A percentile compares a stretch with the other conserved stretches of the same genome.
Evolutionary conservation across 2,113 vertebrate genomes (phyloP).

Genomic region (Excalfactoria chinensis): DNA sequence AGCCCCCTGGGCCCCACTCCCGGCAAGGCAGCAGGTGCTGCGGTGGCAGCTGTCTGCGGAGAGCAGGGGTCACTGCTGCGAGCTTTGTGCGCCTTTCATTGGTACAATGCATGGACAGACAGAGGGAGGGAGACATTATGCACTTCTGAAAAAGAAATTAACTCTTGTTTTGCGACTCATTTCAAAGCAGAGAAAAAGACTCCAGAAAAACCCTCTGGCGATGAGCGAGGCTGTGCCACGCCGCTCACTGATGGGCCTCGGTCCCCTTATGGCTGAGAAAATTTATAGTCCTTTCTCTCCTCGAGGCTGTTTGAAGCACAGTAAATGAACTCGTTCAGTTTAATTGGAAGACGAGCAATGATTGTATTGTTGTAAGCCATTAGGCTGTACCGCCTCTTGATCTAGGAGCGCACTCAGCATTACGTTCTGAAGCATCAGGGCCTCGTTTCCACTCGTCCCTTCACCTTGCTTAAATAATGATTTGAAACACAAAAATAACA

Average conservation of each 20-base stretch:
- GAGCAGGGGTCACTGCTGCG: not conserved
- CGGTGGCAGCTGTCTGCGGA: not conserved
- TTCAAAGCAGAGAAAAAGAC: constrained; percentile 24
- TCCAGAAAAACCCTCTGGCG: not conserved
- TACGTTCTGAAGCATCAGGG: constrained; percentile 67
- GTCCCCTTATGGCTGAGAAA: constrained; percentile 40
- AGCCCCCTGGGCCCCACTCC: not conserved
- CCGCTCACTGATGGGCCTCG: not conserved
- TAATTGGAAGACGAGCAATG: constrained; percentile 73
- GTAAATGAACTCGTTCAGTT: constrained; percentile 72
- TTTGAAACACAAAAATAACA: constrained; percentile 68
- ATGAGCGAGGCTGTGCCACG: not conserved
- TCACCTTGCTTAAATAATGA: constrained; percentile 77
- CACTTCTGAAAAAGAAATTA: constrained; percentile 44
- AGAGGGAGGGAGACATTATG: not conserved
- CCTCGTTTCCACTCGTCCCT: constrained; percentile 11
- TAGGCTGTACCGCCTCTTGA: constrained; percentile 63
- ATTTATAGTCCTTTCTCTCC: constrained; percentile 38
- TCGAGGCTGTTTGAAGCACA: constrained; percentile 68
- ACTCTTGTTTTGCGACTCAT: constrained; percentile 55
- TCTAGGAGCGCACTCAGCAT: constrained; percentile 64
- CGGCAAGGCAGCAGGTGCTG: not conserved
- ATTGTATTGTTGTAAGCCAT: constrained; percentile 77
- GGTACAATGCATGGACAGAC: constrained; percentile 13
- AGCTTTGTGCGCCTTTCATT: constrained; percentile 34